Conservation (phyloP, 2,113 vertebrate genomes). For the Sylvietta virens region DNA sequence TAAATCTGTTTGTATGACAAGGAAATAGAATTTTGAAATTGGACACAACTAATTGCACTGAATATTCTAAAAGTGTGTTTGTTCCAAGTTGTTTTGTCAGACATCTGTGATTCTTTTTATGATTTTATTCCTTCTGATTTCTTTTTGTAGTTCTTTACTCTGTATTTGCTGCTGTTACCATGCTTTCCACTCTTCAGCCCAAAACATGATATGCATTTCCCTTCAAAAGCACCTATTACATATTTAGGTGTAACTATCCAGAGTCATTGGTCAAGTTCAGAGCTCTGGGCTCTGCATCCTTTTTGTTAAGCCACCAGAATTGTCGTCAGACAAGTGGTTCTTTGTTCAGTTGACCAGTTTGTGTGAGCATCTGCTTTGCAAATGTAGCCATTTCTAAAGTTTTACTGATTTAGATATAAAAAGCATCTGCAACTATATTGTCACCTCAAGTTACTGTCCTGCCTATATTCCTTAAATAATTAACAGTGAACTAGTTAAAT, state of each 20-base stretch:
- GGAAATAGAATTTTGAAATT: neutral
- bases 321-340: neutral
- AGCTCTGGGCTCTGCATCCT: neutral
- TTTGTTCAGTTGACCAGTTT: neutral
- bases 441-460: neutral
- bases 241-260: neutral
- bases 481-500: neutral
- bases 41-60: neutral
- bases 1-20: neutral
- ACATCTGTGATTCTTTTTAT: neutral
- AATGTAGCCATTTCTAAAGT: neutral
- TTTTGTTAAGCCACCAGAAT: neutral
- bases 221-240: neutral
- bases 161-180: slow-evolving; percentile 24
- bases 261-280: neutral
- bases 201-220: neutral
- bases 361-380: neutral
- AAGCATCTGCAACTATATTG: neutral
- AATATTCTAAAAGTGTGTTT: neutral
- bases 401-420: neutral
- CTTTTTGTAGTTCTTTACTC: slow-evolving; percentile 17
- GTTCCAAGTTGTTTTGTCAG: neutral
- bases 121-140: neutral
- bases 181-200: neutral
- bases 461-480: neutral